A percentile compares a stretch with the other conserved stretches of the same genome.
Evolutionary conservation across 2,888 invertebrate genomes (phyloP).

Genomic region (Malacosoma neustria): DNA sequence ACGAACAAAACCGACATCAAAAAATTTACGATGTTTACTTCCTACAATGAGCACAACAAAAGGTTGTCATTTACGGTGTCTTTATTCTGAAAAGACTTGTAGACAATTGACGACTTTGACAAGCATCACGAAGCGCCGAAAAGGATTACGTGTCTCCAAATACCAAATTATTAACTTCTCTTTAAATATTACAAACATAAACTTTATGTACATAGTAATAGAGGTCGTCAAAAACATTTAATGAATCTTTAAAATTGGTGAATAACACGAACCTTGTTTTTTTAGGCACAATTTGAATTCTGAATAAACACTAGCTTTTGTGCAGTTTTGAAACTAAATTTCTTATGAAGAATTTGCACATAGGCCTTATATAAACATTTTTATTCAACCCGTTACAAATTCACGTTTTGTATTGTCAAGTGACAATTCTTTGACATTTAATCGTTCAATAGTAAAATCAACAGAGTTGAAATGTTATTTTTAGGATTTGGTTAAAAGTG

Average conservation of each 20-base stretch:
- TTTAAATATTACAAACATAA: conserved; percentile 14
- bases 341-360: conserved; percentile 41
- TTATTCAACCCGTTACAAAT: conserved; percentile 38
- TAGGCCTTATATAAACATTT: conserved; percentile 48
- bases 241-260: conserved; percentile 12
- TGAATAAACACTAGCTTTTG: conserved; percentile 48
- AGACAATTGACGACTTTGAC: conserved; percentile 68
- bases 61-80: conserved; percentile 53
- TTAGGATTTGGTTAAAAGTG: conserved; percentile 2
- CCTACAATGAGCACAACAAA: conserved; percentile 46
- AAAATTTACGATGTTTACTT: conserved; percentile 64
- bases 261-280: conserved; percentile 33
- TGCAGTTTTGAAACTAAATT: conserved; percentile 31
- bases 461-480: not conserved
- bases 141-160: conserved; percentile 43
- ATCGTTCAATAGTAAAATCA: not conserved
- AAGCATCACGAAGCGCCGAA: conserved; percentile 53
- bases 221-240: conserved; percentile 8
- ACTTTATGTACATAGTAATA: conserved; percentile 18
- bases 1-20: conserved; percentile 44
- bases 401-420: conserved; percentile 31
- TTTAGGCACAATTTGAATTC: conserved; percentile 48
- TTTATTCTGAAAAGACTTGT: conserved; percentile 47
- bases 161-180: conserved; percentile 3
- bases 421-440: conserved; percentile 28